These are phyloP conservation scores for Haplochromis vanheusdeni DNA, from an alignment of 2,113 vertebrate species.

Conservation along the genomic window DNA sequence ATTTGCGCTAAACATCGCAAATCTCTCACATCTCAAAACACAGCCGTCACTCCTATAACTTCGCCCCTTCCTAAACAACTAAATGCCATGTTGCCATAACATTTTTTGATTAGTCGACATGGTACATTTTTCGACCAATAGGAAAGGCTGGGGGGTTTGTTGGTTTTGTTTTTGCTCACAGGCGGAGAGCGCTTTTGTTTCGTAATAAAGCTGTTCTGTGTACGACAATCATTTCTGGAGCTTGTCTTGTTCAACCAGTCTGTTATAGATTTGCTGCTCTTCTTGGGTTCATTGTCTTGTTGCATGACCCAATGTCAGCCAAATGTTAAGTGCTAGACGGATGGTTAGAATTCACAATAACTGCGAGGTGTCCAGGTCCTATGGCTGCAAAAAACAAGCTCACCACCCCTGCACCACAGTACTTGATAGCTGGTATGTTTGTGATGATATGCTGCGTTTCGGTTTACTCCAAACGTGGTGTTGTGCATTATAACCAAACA, in stretches of 20 bases:
- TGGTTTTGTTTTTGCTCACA: not conserved
- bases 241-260: not conserved
- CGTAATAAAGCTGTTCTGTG: not conserved
- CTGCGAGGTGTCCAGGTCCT: not conserved
- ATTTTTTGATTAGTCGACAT: too few species aligned
- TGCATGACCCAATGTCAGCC: not conserved
- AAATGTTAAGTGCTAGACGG: rapidly evolving
- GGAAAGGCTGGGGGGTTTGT: not conserved
- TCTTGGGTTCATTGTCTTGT: not conserved
- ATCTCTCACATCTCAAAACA: too few species aligned
- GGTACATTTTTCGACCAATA: too few species aligned
- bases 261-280: not conserved
- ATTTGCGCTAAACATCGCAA: too few species aligned
- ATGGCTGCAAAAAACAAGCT: not conserved
- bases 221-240: not conserved
- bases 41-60: too few species aligned
- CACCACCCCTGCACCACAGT: not conserved
- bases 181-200: not conserved
- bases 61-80: too few species aligned
- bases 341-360: not conserved
- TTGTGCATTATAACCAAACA: not conserved
- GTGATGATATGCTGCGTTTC: not conserved
- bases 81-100: too few species aligned
- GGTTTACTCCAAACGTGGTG: not conserved
- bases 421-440: rapidly evolving